Percentiles rank a stretch among this genome's conserved stretches.
These are phyloP conservation scores for Neodiprion virginianus DNA, from an alignment of 1,140 invertebrate species.

Conservation along the genomic window DNA sequence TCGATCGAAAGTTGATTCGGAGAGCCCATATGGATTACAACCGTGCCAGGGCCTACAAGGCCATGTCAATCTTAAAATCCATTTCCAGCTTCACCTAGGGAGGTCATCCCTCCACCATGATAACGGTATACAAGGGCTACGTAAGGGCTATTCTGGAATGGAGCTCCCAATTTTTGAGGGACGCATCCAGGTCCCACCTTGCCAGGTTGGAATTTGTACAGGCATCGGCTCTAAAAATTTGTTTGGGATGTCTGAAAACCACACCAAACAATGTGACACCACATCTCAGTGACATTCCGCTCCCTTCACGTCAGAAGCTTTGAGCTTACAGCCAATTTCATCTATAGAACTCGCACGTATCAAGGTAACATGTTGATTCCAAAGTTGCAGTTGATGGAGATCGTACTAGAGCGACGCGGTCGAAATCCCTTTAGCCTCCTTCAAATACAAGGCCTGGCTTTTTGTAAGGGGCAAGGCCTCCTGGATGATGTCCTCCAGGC, in stretches of 20 bases:
- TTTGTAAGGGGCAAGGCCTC: neutral
- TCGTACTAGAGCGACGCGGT: no score
- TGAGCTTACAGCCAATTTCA: neutral
- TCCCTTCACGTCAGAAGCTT: neutral
- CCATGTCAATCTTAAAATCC: constrained; percentile 20
- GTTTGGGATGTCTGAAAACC: constrained; percentile 12
- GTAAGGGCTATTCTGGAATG: constrained; percentile 29
- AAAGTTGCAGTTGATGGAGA: neutral
- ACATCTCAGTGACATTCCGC: neutral
- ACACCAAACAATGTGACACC: neutral
- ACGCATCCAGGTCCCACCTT: neutral
- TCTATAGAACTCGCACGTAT: neutral
- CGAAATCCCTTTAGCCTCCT: neutral
- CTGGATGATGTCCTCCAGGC: neutral
- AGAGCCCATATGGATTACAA: constrained; percentile 21
- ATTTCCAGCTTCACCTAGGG: constrained; percentile 24
- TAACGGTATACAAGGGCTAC: constrained; percentile 30
- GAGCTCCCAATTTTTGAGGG: constrained; percentile 9
- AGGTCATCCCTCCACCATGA: constrained; percentile 16
- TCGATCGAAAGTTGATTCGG: neutral
- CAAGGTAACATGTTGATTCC: neutral
- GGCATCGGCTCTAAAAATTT: neutral
- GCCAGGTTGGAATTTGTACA: neutral
- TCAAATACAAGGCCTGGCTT: neutral
- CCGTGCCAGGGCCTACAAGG: constrained; percentile 15